Percentiles rank a stretch among this genome's conserved stretches.
These are phyloP conservation scores for Agapornis canus DNA, from an alignment of 2,797 vertebrate genomes.

Conservation along the genomic window DNA sequence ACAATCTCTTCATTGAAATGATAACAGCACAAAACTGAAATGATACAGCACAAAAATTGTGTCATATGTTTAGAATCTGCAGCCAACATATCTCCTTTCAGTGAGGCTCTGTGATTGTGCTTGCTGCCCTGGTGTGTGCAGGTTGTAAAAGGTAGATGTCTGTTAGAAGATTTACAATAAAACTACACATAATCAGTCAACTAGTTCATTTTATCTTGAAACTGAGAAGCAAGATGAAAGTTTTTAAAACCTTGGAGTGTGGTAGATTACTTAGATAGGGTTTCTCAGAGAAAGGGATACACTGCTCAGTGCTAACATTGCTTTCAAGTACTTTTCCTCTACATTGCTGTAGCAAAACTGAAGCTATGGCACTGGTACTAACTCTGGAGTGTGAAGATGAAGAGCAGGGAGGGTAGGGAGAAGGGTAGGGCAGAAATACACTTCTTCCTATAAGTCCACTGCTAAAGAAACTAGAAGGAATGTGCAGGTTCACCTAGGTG, in stretches of 20 bases:
- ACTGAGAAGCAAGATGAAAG: not conserved
- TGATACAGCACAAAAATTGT: slow-evolving; percentile 47
- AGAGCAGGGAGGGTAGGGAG: not conserved
- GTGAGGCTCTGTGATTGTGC: not conserved
- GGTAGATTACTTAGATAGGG: not conserved
- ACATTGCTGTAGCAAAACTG: not conserved
- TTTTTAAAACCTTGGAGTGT: not conserved
- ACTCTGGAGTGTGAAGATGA: not conserved
- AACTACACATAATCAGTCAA: not conserved
- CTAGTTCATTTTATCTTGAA: slow-evolving; percentile 34
- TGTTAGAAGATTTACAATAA: slow-evolving; percentile 39
- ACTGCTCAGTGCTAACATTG: not conserved
- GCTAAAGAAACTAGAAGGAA: not conserved
- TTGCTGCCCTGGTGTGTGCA: not conserved
- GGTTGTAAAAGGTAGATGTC: not conserved
- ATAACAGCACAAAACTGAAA: slow-evolving; percentile 24
- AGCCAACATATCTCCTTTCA: slow-evolving; percentile 18
- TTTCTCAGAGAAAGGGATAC: not conserved
- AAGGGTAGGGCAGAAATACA: not conserved
- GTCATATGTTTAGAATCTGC: slow-evolving; percentile 59
- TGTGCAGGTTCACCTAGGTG: not conserved
- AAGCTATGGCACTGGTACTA: not conserved
- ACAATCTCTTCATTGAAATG: slow-evolving; percentile 33
- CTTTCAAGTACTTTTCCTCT: not conserved
- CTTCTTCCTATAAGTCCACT: not conserved